Evolutionary conservation across 2,888 invertebrate species (phyloP), one percentile per base, ranked within the genome.

Genomic region (Ferdinandea cuprea): DNA sequence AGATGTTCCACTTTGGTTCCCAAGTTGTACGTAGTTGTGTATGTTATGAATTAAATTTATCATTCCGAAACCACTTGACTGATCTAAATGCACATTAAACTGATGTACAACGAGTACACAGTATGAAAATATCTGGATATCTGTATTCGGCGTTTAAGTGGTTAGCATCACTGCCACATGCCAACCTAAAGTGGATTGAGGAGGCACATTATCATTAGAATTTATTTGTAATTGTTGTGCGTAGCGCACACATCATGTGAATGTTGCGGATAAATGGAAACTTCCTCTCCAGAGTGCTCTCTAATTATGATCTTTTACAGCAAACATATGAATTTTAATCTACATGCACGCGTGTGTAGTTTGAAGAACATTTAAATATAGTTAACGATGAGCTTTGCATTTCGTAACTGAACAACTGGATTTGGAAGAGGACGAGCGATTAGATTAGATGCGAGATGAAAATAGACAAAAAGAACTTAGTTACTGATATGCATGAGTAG

Each of bases 171-270:
- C 17, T 46, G 66, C 76, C 68, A 76, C 74, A 66, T 65, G 58
- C 65, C 71, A 72, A 50, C 44, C 50, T 19, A 52, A 59, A 78
- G 56, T 65, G 78, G 65, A 66, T 52, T 78, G 58, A 28, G 65
- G 58, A 50, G 65, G 19, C 40, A 28, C 63, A 78, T 72, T 65
- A 78, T 71, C 63, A 58, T 71, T 63, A 35, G 42, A 44, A 42
- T 58, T 37, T 32, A 13, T 59, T 37, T 35, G 13, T 63, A 65
- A 77, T 77, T 71, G 77, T 69, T 40, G 54, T 59, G 74, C 40
- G 69, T 63, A 19, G 74, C 40, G 69, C 56, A 19, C 59, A 66
- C 35, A 56, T 15, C 56, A 37, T 17, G 15, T 56, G 44, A 48
- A 56, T 40, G 42, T 37, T 56, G n/a, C n/a, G 17, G 42, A 28